Conservation (phyloP, 2,888 invertebrate genomes). For the Drosophila stalkeri region DNA sequence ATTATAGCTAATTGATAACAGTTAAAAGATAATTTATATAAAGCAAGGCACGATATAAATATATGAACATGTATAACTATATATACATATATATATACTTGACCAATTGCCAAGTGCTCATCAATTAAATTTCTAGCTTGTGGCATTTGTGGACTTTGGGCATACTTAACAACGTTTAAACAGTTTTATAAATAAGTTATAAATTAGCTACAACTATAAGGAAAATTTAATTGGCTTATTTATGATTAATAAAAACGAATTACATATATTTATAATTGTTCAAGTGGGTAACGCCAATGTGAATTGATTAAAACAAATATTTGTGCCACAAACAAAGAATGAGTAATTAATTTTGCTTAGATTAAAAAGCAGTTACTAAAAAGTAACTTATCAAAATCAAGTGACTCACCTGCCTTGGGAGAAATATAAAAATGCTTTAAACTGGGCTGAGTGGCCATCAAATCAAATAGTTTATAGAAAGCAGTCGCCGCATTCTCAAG, state of each 20-base stretch:
- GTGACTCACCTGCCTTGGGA: slow-evolving; percentile 29
- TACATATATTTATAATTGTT: slow-evolving; percentile 1
- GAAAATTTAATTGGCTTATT: slow-evolving; percentile 14
- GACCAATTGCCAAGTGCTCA: background rate
- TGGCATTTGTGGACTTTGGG: slow-evolving; percentile 13
- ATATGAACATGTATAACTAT: background rate
- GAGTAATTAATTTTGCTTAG: slow-evolving; percentile 27
- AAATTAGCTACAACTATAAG: background rate
- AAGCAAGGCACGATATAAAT: background rate
- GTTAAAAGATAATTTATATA: background rate
- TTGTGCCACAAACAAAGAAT: slow-evolving; percentile 9
- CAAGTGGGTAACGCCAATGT: background rate
- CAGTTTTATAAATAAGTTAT: slow-evolving; percentile 14
- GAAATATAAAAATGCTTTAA: slow-evolving; percentile 19
- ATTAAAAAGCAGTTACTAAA: slow-evolving; percentile 17
- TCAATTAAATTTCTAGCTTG: slow-evolving; percentile 10
- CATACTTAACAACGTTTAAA: background rate
- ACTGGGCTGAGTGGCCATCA: slow-evolving; percentile 6
- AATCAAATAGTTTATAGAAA: slow-evolving; percentile 44
- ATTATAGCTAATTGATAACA: background rate
- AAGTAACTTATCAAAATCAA: background rate
- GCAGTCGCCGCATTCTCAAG: slow-evolving; percentile 37
- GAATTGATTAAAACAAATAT: background rate
- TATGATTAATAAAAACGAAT: slow-evolving; percentile 25
- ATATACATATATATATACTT: background rate